Base-by-base conservation (phyloP, 2,888 invertebrate genomes). In the Heliconius ethilla region DNA sequence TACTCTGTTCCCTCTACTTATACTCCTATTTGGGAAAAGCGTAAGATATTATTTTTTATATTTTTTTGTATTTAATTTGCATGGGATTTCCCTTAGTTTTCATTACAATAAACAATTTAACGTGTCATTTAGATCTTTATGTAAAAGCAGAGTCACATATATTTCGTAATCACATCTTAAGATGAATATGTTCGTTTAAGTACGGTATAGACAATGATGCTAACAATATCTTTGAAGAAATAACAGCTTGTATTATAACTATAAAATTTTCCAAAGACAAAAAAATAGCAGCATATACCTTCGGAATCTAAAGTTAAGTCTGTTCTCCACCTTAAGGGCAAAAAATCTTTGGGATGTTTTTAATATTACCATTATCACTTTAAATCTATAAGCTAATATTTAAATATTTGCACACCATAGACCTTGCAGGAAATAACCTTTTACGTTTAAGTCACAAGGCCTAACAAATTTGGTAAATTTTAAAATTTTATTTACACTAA, bases 391-490 rank as follows among this genome's bases (percentile, higher is more conserved):
- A 22, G 55, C 10, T 55, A 3, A 55, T n/a, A 55, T n/a, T 77
- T 55, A 63, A 80, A 78, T 79, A 79, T 78, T 75, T 55, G 73
- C 75, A 59, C 67, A 66, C 40, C 37, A 40, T 27, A 75, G 76
- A 76, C 80, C 80, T 80, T 76, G 80, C 75, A 70, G 77, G 76
- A 70, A 77, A 70, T 74, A 73, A 75, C 80, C 75, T 78, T 70
- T 69, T 79, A 70, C 69, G 62, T 77, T 73, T 77, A 79, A 67
- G 77, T 75, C 75, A 74, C 80, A 80, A 80, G 79, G 80, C 25
- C 45, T 65, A 37, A 51, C 45, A 27, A 37, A 51, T 65, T 72
- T 70, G 73, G 74, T 70, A 62, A 70, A 51, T 45, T 33, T 75
- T 74, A 51, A 29, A 62, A 76, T 55, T 27, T 73, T 77, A 73